Evolutionary conservation across 2,113 vertebrate species (phyloP).

Genomic region (Podocnemis expansa): DNA sequence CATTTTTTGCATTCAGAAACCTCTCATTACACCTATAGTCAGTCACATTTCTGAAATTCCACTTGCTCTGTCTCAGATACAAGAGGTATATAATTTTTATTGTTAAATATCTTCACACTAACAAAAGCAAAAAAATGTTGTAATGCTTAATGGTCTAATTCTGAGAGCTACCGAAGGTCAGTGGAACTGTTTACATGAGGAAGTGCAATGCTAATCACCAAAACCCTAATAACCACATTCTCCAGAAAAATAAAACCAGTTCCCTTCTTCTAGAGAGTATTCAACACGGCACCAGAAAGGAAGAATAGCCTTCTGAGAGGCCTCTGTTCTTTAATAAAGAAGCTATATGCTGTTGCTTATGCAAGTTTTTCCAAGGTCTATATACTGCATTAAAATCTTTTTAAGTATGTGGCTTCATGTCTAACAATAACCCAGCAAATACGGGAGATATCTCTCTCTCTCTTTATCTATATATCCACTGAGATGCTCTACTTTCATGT

Average conservation of each 20-base stretch:
- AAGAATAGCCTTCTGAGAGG: not conserved
- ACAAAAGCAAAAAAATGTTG: not conserved
- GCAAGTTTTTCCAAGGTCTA: not conserved
- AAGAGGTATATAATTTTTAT: not conserved
- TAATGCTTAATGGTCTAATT: not conserved
- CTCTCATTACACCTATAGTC: not conserved
- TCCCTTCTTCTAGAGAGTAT: not conserved
- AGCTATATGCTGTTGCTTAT: not conserved
- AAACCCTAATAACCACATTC: not conserved
- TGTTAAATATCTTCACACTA: not conserved
- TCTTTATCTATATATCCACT: too few relatives aligned
- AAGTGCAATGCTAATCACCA: not conserved
- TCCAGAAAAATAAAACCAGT: not conserved
- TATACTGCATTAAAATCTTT: not conserved
- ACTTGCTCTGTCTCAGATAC: not conserved
- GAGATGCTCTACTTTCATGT: not conserved
- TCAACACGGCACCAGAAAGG: not conserved
- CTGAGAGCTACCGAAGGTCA: not conserved
- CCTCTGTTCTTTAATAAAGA: not conserved
- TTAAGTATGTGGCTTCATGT: not conserved
- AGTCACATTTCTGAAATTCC: not conserved
- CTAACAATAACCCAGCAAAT: not conserved
- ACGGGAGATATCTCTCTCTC: not conserved
- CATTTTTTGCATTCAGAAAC: not conserved
- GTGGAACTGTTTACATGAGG: not conserved